Evolutionary conservation across 2,113 vertebrate genomes (phyloP).

Genomic region (Myrmecophaga tridactyla): DNA sequence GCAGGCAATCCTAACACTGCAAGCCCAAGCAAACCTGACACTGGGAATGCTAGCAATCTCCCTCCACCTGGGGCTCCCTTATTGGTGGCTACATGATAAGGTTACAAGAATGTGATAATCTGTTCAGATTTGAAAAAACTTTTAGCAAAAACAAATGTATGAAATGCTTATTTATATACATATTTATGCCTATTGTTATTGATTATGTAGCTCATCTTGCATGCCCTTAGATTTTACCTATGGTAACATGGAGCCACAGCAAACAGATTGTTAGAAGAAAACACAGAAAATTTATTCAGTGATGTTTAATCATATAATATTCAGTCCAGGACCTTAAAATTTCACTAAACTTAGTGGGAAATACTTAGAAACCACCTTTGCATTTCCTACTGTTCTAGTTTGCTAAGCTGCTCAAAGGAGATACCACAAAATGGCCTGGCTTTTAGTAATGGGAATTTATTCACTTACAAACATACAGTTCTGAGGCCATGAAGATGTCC

Average conservation of each 20-base stretch:
- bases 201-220: background rate
- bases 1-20: no score
- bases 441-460: no score
- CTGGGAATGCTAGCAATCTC: background rate
- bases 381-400: background rate
- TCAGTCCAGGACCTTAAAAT: background rate
- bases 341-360: background rate
- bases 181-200: background rate
- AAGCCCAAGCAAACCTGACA: fast-evolving
- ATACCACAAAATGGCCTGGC: no score
- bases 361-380: background rate
- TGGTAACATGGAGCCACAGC: background rate
- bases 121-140: background rate
- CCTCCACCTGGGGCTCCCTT: background rate
- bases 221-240: background rate
- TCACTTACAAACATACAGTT: no score
- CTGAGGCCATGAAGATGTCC: no score
- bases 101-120: background rate
- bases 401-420: no score
- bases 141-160: background rate
- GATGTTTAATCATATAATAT: background rate
- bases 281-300: background rate
- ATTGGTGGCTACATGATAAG: background rate
- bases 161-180: background rate
- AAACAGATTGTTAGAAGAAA: background rate